Evolutionary conservation across 2,113 vertebrate species (phyloP).

Genomic region (Mirounga angustirostris): DNA sequence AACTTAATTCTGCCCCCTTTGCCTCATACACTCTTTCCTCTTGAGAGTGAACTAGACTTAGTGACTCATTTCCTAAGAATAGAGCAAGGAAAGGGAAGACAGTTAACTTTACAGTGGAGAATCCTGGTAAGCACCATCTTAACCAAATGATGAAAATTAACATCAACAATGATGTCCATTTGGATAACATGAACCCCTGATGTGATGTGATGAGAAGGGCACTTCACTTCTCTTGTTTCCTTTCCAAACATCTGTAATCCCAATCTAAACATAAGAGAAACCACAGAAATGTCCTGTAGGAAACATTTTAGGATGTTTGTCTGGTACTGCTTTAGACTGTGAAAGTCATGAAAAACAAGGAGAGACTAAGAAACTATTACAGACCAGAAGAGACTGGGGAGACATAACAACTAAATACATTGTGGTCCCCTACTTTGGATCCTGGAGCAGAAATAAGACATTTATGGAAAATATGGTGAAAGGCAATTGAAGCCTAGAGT

Average conservation of each 20-base stretch:
- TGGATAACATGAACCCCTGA: not conserved
- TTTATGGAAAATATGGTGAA: not conserved
- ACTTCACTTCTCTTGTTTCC: not conserved
- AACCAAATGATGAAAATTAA: not conserved
- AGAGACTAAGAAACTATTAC: not conserved
- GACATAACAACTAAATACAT: not conserved
- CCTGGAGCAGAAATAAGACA: not conserved
- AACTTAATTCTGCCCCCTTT: not conserved
- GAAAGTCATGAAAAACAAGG: conserved; percentile 43
- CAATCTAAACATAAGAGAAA: conserved; percentile 15
- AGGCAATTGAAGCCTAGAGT: not conserved
- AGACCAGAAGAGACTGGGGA: not conserved
- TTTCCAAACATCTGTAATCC: not conserved
- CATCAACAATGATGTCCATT: not conserved
- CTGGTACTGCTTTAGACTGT: not conserved
- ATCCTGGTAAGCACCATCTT: not conserved
- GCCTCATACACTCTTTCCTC: not conserved
- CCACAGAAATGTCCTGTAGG: not conserved
- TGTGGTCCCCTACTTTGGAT: not conserved
- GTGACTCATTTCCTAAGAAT: not conserved
- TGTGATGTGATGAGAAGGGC: not conserved
- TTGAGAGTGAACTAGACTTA: not conserved
- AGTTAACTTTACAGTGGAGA: not conserved
- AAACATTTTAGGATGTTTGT: not conserved
- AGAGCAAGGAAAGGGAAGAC: conserved; percentile 19